Percentiles rank a stretch among this genome's conserved stretches.
Evolutionary conservation across 2,797 vertebrate genomes (phyloP).

Genomic region (Fringilla coelebs): DNA sequence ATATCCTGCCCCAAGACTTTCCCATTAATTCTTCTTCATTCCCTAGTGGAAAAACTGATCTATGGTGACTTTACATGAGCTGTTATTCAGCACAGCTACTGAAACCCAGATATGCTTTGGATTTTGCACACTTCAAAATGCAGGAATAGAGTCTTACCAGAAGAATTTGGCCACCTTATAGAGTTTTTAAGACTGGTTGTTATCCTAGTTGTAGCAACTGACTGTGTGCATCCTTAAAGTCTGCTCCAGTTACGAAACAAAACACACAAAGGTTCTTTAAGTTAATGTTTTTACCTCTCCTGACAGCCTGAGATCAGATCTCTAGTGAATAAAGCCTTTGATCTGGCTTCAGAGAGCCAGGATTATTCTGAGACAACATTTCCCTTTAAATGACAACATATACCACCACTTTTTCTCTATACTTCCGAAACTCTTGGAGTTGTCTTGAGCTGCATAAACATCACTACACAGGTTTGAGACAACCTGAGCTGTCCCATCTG

Average conservation of each 20-base stretch:
- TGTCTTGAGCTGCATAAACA: neutral
- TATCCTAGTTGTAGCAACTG: neutral
- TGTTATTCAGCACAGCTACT: neutral
- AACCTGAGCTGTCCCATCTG: neutral
- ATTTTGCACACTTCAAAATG: neutral
- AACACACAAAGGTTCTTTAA: conserved; percentile 1
- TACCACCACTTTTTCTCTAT: neutral
- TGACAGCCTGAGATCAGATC: conserved; percentile 13
- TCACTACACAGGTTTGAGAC: neutral
- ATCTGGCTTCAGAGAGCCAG: neutral
- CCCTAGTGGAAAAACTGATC: neutral
- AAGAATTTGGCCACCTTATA: neutral
- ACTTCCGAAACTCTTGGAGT: neutral
- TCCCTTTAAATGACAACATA: neutral
- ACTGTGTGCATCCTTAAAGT: neutral
- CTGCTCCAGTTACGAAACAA: neutral
- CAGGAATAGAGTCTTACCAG: neutral
- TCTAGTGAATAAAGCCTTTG: neutral
- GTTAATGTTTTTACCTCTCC: conserved; percentile 8
- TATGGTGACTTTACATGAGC: neutral
- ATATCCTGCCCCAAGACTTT: neutral
- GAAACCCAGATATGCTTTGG: neutral
- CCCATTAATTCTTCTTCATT: neutral
- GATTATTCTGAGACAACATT: neutral
- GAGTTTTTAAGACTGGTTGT: neutral